These are phyloP conservation scores for Galleria mellonella DNA, from an alignment of 1,140 invertebrate genomes.

Conservation along the genomic window DNA sequence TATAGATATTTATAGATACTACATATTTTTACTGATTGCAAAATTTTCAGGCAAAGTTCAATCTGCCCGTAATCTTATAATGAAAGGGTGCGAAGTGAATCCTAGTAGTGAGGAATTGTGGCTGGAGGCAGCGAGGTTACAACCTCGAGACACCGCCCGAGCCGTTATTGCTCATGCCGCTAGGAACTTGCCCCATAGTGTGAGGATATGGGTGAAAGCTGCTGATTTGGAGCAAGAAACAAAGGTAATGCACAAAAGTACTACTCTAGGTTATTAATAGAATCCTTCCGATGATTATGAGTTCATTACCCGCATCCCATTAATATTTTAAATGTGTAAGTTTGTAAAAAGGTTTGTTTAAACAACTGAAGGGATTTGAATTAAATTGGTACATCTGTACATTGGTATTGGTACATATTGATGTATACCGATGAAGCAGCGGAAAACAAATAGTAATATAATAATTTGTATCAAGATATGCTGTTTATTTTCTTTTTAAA, in stretches of 20 bases:
- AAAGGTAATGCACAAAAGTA: slow-evolving; percentile 65
- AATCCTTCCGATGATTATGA: not conserved
- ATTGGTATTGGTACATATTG: no score
- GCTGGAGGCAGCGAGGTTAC: slow-evolving; percentile 96
- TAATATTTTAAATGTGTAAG: no score
- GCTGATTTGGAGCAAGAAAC: slow-evolving; percentile 96
- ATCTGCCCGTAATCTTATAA: slow-evolving; percentile 96
- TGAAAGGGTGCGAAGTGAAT: slow-evolving; percentile 97
- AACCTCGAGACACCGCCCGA: slow-evolving; percentile 95
- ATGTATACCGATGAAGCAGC: no score
- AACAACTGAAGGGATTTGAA: no score
- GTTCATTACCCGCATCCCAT: not conserved
- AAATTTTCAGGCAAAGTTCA: slow-evolving; percentile 89
- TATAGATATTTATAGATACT: no score
- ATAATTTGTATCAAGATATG: no score
- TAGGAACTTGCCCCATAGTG: slow-evolving; percentile 90
- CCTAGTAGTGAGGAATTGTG: slow-evolving; percentile 98
- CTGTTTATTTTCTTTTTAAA: no score
- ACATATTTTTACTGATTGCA: no score
- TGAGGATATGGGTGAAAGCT: slow-evolving; percentile 98
- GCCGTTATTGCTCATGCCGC: slow-evolving; percentile 94
- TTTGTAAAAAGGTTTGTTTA: no score
- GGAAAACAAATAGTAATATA: no score
- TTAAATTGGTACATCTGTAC: no score
- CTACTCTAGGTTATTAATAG: not conserved